Evolutionary conservation across 2,797 vertebrate genomes (phyloP).

Genomic region (Psittacula derbiana): DNA sequence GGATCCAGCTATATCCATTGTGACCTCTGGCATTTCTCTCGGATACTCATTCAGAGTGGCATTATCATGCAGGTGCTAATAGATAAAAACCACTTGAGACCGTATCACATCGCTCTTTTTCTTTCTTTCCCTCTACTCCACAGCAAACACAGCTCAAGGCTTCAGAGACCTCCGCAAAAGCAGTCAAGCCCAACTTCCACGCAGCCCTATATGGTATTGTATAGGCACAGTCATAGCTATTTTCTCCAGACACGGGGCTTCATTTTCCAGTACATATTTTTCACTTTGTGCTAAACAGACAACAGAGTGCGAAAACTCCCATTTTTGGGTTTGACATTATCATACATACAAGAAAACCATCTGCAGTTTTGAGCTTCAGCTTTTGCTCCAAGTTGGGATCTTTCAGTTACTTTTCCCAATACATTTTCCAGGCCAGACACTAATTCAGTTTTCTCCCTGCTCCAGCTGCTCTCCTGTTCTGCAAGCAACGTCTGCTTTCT

Average conservation of each 20-base stretch:
- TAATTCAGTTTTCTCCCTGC: neutral
- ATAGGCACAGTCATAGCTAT: neutral
- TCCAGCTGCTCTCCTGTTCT: neutral
- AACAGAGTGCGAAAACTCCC: slow-evolving; percentile 53
- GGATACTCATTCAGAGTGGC: neutral
- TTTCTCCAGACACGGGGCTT: neutral
- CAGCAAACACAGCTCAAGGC: neutral
- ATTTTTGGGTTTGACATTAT: slow-evolving; percentile 65
- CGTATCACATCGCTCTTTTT: neutral
- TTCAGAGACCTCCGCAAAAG: neutral
- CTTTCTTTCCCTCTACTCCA: neutral
- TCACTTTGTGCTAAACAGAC: slow-evolving; percentile 41
- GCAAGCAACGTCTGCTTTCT: neutral
- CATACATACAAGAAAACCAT: slow-evolving; percentile 53
- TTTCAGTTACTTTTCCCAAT: slow-evolving; percentile 10
- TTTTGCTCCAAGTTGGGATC: slow-evolving; percentile 46
- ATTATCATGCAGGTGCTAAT: neutral
- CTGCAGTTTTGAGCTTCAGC: slow-evolving; percentile 54
- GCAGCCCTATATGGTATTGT: neutral
- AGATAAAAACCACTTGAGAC: neutral
- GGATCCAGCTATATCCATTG: neutral
- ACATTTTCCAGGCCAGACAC: neutral
- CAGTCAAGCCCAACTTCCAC: neutral
- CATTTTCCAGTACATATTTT: slow-evolving; percentile 47
- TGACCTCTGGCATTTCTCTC: neutral